phyloP scores from a whole-genome alignment of 2,113 vertebrate species.

The Hipposideros armiger region DNA sequence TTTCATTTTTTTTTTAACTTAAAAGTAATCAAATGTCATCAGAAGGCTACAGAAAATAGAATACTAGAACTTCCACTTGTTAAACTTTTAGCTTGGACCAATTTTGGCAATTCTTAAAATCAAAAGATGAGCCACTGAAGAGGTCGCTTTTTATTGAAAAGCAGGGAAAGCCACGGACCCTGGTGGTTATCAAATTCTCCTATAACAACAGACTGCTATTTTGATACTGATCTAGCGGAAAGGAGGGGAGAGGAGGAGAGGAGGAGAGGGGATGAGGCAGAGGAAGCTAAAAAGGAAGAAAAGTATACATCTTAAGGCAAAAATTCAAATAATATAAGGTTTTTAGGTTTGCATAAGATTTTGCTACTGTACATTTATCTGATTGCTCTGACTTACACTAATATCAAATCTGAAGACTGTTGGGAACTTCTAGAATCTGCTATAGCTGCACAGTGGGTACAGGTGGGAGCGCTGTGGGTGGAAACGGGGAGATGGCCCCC shows the following conservation, averaged over 20 bases:
- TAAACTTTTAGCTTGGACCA: neutral
- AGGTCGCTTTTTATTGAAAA: conserved; percentile 1
- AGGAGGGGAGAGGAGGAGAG: neutral
- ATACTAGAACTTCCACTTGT: neutral
- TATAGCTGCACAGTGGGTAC: neutral
- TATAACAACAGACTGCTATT: neutral
- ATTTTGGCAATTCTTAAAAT: conserved; percentile 37
- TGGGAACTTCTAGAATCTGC: neutral
- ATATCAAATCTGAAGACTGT: neutral
- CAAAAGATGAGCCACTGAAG: neutral
- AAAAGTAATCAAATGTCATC: neutral
- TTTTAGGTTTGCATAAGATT: neutral
- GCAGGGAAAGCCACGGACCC: neutral
- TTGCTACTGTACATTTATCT: neutral
- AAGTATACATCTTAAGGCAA: neutral
- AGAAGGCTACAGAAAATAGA: neutral
- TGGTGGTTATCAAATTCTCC: neutral
- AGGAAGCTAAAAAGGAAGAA: neutral
- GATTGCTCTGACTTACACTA: neutral
- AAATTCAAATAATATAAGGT: neutral
- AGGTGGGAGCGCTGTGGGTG: neutral
- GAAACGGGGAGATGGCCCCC: neutral
- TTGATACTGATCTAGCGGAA: neutral
- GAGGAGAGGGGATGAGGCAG: neutral
- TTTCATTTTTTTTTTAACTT: conserved; percentile 20